Percentiles rank a stretch among this genome's conserved stretches.
phyloP scores from a whole-genome alignment of 2,888 invertebrate genomes.

The Autographa gamma region DNA sequence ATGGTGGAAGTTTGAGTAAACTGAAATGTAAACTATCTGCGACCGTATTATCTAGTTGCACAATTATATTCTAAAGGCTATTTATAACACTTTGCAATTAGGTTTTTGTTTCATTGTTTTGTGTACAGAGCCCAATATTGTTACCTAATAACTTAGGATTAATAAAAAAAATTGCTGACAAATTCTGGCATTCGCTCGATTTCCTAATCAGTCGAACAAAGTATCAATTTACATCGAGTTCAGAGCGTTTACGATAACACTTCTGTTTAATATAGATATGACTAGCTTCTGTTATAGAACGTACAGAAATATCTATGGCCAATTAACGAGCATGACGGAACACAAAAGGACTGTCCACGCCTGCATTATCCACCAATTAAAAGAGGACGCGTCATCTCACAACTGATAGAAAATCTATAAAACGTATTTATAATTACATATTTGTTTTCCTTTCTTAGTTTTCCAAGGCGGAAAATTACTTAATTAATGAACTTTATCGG shows the following conservation, averaged over 20 bases:
- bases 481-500: neutral
- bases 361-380: constrained; percentile 4
- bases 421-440: neutral
- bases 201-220: neutral
- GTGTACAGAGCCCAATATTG: no score
- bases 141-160: neutral
- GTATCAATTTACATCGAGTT: neutral
- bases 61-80: no score
- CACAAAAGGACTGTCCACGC: neutral
- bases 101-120: no score
- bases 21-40: no score
- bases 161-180: neutral
- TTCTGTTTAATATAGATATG: neutral
- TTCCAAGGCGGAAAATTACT: neutral
- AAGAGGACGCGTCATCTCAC: neutral
- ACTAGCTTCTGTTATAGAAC: neutral
- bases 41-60: no score
- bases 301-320: neutral
- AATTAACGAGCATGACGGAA: neutral
- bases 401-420: neutral
- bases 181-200: neutral
- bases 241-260: neutral
- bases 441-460: constrained; percentile 1
- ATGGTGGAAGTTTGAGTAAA: no score
- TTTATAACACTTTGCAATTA: no score